A percentile compares a stretch with the other conserved stretches of the same genome.
Evolutionary conservation across 2,113 vertebrate genomes (phyloP).

Genomic region (Lophochroa leadbeateri): DNA sequence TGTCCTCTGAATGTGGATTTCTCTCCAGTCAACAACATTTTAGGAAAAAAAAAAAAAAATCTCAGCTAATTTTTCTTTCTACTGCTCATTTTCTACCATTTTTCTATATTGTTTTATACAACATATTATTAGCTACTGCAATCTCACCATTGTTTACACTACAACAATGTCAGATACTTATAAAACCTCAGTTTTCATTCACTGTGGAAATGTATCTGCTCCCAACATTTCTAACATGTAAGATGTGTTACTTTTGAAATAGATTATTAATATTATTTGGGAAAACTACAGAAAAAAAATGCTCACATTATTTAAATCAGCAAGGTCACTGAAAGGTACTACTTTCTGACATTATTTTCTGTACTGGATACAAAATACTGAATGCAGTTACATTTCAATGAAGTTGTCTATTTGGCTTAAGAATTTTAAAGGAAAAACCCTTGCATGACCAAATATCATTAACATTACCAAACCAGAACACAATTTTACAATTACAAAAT

Average conservation of each 20-base stretch:
- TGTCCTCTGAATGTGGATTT: neutral
- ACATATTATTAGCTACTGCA: neutral
- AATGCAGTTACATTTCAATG: neutral
- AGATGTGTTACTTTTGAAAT: neutral
- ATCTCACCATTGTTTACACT: neutral
- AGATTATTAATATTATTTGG: neutral
- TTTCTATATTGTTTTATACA: neutral
- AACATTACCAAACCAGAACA: neutral
- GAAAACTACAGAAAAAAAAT: neutral
- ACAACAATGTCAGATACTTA: neutral
- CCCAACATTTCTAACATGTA: neutral
- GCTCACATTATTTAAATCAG: neutral
- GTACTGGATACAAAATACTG: neutral
- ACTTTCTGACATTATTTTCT: neutral
- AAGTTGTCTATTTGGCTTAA: neutral
- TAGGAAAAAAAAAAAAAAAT: neutral
- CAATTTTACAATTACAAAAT: neutral
- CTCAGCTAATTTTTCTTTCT: neutral
- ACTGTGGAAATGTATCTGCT: neutral
- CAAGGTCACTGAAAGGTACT: neutral
- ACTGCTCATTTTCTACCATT: neutral
- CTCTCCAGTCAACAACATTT: neutral
- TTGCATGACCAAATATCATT: neutral
- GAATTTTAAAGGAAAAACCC: neutral
- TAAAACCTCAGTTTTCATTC: neutral